phyloP scores from a whole-genome alignment of 1,140 invertebrate species.

The Brachionus rubens region DNA sequence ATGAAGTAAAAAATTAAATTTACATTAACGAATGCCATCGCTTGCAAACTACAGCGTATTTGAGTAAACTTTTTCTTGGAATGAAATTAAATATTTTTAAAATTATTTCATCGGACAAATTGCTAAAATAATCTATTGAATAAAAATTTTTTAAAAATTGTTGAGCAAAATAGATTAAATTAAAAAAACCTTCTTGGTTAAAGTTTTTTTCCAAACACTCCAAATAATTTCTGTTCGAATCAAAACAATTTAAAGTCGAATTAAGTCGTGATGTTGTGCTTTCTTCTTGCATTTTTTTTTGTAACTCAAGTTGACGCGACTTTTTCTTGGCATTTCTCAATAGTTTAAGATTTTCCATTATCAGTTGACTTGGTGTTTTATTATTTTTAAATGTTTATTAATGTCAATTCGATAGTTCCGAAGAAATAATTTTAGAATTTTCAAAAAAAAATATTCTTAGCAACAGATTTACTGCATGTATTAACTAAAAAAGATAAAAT shows the following conservation, averaged over 20 bases:
- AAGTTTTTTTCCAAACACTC: background rate
- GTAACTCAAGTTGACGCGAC: constrained; percentile 1
- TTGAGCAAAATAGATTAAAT: background rate
- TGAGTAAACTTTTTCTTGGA: constrained; percentile 71
- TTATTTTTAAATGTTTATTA: background rate
- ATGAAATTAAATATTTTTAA: constrained; percentile 77
- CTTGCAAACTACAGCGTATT: constrained; percentile 69
- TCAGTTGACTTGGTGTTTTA: background rate
- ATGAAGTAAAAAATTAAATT: constrained; percentile 47
- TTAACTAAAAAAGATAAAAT: too few species aligned
- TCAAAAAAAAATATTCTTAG: too few species aligned
- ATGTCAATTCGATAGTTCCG: too few species aligned
- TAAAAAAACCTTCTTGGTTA: background rate
- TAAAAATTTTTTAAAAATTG: constrained; percentile 11
- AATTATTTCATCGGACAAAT: constrained; percentile 76
- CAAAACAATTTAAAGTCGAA: constrained; percentile 2
- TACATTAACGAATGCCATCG: constrained; percentile 71
- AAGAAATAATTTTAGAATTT: too few species aligned
- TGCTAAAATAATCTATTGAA: constrained; percentile 53
- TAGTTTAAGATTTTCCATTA: constrained; percentile 32
- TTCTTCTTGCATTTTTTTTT: constrained; percentile 11
- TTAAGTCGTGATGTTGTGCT: background rate
- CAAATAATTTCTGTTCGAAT: background rate
- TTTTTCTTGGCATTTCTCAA: constrained; percentile 13
- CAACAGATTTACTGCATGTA: too few species aligned